Conservation (phyloP, 2,113 vertebrate species). For the Phylloscopus trochiloides region DNA sequence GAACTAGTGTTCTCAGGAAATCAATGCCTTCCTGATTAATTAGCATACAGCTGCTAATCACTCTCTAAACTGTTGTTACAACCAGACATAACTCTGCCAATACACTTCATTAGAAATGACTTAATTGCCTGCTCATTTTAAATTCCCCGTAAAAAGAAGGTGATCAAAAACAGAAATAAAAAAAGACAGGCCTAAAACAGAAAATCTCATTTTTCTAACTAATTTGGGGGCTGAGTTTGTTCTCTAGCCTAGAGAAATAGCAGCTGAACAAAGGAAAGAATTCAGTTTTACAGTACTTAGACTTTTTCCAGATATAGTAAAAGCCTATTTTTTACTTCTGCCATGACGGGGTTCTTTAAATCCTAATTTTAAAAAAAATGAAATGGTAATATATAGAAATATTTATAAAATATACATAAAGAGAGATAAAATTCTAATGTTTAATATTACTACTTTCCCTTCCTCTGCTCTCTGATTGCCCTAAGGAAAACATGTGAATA, state of each 20-base stretch:
- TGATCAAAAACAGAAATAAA: not conserved
- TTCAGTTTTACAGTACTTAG: not conserved
- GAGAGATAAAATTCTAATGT: not conserved
- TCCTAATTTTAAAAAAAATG: not conserved
- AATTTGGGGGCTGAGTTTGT: not conserved
- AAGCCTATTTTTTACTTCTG: not conserved
- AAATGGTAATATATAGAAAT: not conserved
- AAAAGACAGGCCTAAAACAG: not conserved
- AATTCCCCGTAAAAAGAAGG: not conserved
- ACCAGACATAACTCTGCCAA: slow-evolving; percentile 47
- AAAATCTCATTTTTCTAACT: not conserved
- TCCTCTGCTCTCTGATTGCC: not conserved
- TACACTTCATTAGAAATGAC: slow-evolving; percentile 10
- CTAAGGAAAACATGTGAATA: not conserved
- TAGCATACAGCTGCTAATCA: slow-evolving; percentile 78
- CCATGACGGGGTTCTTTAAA: not conserved
- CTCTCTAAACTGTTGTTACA: slow-evolving; percentile 51
- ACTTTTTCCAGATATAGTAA: not conserved
- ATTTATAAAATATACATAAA: not conserved
- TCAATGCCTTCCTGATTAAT: slow-evolving; percentile 50
- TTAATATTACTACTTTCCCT: not conserved
- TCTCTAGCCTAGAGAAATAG: not conserved
- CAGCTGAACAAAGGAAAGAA: not conserved
- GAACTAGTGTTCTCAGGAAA: slow-evolving; percentile 69
- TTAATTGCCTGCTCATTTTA: slow-evolving; percentile 13